Base-by-base conservation (phyloP, 2,888 invertebrate species). In the Dicyrtoma fusca region DNA sequence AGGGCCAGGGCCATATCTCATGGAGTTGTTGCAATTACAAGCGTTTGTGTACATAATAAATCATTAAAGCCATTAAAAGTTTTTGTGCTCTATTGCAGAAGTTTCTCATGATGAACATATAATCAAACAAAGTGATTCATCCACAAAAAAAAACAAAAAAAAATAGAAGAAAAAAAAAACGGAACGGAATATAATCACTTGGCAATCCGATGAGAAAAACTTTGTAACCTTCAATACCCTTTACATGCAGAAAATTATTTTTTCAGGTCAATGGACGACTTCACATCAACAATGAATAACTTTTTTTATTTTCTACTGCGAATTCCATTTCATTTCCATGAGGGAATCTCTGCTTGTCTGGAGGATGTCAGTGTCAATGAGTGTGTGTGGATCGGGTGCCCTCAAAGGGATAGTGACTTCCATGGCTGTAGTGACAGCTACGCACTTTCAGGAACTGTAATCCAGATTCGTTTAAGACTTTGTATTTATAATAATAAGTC, bases 181-280 rank as follows among this genome's bases (percentile, higher is more conserved):
- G 2, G 45, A 13, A 17, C 11, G 14, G 14, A 25, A 49, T 51
- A 49, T 64, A 64, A 45, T 64, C 51, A 19, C 64, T 51, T 23
- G 49, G 64, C 64, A 49, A 8, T 64, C 51, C 64, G 23, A 47
- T 25, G 21, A 64, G 57, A 57, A 68, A 68, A 68, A 68, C 44
- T 51, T 1, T n/a, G 17, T 57, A 68, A 68, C 57, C 68, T 68
- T 68, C 68, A 57, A 44, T 68, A 55, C 66, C 66, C 45, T 57
- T 68, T 53, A 53, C 11, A 17, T 53, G 34, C 13, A 19, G 68
- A 51, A 26, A 51, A 51, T 17, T 23, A 65, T 65, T 55, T 68
- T 53, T 66, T 19, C 68, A 68, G 68, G 68, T 68, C 68, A 68
- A 68, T 68, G 68, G 23, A 68, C 68, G 63, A 65, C 34, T 64